Conservation (phyloP, 2,888 invertebrate species). For the Carpatolechia fugitivella region DNA sequence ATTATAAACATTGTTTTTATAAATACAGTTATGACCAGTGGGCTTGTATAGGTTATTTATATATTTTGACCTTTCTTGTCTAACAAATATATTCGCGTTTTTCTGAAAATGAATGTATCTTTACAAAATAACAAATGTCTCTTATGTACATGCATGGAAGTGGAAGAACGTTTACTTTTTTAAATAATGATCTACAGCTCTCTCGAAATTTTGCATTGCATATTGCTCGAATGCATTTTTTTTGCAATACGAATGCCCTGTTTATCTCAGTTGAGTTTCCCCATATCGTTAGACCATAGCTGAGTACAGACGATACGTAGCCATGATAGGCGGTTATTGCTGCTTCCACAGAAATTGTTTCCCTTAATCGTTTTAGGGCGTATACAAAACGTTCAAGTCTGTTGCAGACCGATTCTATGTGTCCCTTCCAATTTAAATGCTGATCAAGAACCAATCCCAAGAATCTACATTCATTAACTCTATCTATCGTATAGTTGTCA, state of each 20-base stretch:
- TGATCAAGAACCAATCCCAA: not conserved
- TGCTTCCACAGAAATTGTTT: conserved; percentile 7
- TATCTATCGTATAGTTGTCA: too few relatives aligned
- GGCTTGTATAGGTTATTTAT: too few relatives aligned
- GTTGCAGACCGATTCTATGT: not conserved
- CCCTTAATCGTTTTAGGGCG: not conserved
- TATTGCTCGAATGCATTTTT: conserved; percentile 23
- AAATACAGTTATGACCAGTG: too few relatives aligned
- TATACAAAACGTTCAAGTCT: not conserved
- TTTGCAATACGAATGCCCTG: conserved; percentile 16
- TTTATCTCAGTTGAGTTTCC: conserved; percentile 18
- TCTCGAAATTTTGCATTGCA: conserved; percentile 9
- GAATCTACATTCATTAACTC: too few relatives aligned
- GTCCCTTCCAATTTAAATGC: too few relatives aligned
- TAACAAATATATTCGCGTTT: too few relatives aligned
- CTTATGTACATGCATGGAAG: conserved; percentile 20
- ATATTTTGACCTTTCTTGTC: too few relatives aligned
- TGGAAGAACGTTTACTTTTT: conserved; percentile 14
- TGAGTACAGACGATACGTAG: conserved; percentile 17
- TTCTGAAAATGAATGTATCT: too few relatives aligned
- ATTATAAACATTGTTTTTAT: too few relatives aligned
- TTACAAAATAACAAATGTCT: too few relatives aligned
- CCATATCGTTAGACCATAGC: conserved; percentile 22
- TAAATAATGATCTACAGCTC: conserved; percentile 19
- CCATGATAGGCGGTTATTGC: conserved; percentile 17